phyloP scores from a whole-genome alignment of 2,888 invertebrate genomes.

The Gasteruption jaculator region DNA sequence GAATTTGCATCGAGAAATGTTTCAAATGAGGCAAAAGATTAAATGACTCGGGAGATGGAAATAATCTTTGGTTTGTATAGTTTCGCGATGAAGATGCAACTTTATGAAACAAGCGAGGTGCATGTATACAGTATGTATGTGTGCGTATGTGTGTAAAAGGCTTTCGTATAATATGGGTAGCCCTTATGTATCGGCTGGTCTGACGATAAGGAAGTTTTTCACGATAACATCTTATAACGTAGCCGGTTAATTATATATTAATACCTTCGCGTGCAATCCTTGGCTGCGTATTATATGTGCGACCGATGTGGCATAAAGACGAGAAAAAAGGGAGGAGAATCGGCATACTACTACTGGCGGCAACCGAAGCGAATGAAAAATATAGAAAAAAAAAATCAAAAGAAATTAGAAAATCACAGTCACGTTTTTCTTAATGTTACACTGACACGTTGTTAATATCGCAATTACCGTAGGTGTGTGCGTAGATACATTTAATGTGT shows the following conservation, averaged over 20 bases:
- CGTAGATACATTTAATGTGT: conserved; percentile 1
- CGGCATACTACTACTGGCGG: neutral
- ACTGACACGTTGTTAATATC: conserved; percentile 10
- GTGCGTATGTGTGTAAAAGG: too few species aligned
- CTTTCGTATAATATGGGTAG: conserved; percentile 32
- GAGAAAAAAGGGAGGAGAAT: conserved; percentile 6
- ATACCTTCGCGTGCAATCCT: conserved; percentile 45
- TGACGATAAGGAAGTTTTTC: conserved; percentile 40
- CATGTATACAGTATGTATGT: too few species aligned
- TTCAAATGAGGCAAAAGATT: too few species aligned
- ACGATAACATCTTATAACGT: conserved; percentile 46
- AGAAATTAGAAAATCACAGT: neutral
- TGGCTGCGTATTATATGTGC: conserved; percentile 31
- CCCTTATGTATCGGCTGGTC: conserved; percentile 32
- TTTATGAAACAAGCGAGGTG: too few species aligned
- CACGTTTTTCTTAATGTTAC: conserved; percentile 4
- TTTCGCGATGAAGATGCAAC: too few species aligned
- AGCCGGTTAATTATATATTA: conserved; percentile 49
- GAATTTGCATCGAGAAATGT: too few species aligned
- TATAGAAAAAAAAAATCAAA: neutral
- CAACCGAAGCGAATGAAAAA: neutral
- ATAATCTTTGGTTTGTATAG: too few species aligned
- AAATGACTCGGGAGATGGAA: too few species aligned
- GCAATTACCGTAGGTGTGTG: too few species aligned
- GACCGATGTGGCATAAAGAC: conserved; percentile 12